Conservation (phyloP, 2,113 vertebrate species). For the Epinephelus moara region DNA sequence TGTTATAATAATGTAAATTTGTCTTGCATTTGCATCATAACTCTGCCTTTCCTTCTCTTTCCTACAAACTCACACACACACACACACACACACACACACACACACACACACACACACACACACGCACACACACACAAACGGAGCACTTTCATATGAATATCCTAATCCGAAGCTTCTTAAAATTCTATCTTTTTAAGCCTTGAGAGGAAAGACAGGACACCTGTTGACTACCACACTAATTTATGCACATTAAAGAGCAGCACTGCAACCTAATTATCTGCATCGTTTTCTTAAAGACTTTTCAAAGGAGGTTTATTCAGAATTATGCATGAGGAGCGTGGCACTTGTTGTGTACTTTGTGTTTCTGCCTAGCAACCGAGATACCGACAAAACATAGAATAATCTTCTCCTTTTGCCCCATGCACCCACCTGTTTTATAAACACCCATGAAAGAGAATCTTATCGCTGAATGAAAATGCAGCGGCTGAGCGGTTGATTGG, state of each 20-base stretch:
- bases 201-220: slow-evolving; percentile 52
- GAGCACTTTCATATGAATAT: slow-evolving; percentile 58
- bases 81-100: slow-evolving; percentile 9
- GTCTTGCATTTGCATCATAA: slow-evolving; percentile 21
- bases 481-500: slow-evolving; percentile 7
- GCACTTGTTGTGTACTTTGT: slow-evolving; percentile 27
- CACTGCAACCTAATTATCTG: slow-evolving; percentile 61
- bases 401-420: slow-evolving; percentile 31
- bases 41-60: slow-evolving; percentile 11
- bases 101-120: neutral
- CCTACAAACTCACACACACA: neutral
- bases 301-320: slow-evolving; percentile 60
- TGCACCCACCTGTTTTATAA: slow-evolving; percentile 37
- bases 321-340: slow-evolving; percentile 54
- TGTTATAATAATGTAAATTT: slow-evolving; percentile 22
- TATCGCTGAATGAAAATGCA: slow-evolving; percentile 34
- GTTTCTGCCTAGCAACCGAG: slow-evolving; percentile 27
- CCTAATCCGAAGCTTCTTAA: slow-evolving; percentile 63
- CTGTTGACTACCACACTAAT: slow-evolving; percentile 62
- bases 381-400: slow-evolving; percentile 32
- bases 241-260: slow-evolving; percentile 69
- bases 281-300: slow-evolving; percentile 64
- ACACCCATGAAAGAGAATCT: slow-evolving; percentile 21
- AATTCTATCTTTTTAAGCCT: slow-evolving; percentile 61
- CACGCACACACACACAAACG: neutral